Base-by-base conservation (phyloP, 2,888 invertebrate species). In the Aelia acuminata region DNA sequence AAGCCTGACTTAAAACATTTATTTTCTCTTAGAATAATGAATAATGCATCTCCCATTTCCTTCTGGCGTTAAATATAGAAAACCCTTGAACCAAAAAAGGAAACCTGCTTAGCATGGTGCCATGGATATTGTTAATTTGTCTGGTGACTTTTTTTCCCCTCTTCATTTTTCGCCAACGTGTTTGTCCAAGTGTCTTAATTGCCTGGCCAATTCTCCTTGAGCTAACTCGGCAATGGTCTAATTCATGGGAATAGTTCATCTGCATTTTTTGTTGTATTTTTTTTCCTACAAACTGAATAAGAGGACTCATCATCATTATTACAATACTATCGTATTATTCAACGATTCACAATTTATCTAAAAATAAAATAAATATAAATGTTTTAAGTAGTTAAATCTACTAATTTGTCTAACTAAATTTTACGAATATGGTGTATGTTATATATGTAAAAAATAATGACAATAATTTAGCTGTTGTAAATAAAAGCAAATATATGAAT, bases 181-280 rank as follows among this genome's bases (percentile, higher is more conserved):
- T 70, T 70, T 80, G 39, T 43, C 43, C 80, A 80, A 80, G 80
- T 80, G 80, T 47, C 80, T 80, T 80, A 80, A 80, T 80, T 80
- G 80, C n/a, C 43, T 80, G 22, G 80, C n/a, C 80, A 80, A 80
- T 80, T 39, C 80, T 43, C 80, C 43, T 80, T n/a, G 39, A 22
- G 43, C 43, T 43, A 35, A 4, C 43, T 7, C 43, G 4, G 43
- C 31, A 70, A 70, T 35, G 63, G 63, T 35, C 63, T 70, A 70
- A 70, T 70, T 20, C 63, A 35, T 70, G 63, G 63, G 63, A 70
- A 70, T 7, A 35, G 63, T 70, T 70, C 31, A 70, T 70, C 63
- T 57, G 1, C 13, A 2, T 5, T 31, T 70, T 70, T 70, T 70
- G 31, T 13, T 4, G 5, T 31, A 18, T 31, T 70, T 70, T 70